Base-by-base conservation (phyloP, 2,113 vertebrate genomes). In the Coryphaenoides rupestris region DNA sequence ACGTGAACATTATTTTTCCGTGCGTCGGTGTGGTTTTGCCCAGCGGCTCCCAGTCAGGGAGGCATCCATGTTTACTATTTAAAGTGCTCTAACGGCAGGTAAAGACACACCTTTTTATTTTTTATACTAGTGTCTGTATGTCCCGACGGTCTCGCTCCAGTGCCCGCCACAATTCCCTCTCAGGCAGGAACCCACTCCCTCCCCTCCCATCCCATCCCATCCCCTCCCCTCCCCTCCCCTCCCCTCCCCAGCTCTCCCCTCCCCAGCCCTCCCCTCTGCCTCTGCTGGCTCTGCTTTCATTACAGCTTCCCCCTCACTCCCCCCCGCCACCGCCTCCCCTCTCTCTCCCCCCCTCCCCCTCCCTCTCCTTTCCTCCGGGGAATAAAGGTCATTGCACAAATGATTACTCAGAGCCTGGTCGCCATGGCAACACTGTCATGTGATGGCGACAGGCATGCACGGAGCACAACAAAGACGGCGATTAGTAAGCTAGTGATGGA, bases 361-460 rank as follows among this genome's bases (percentile, higher is more conserved):
- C 79, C 70, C 78, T 76, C 78, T 64, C 84, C 91, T 86, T 89
- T 90, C 89, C 90, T 88, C 90, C 86, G 87, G 93, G 93, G 94
- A 94, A 93, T 93, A 94, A 94, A 94, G 94, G 93, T 95, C 94
- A 95, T 93, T 94, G 94, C 93, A 92, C 94, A 95, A 95, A 95
- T 94, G 93, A 95, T 95, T 95, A 95, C 92, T 95, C 94, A 94
- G 94, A 95, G 93, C 93, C 92, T 89, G 78, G 94, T 95, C 91
- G 89, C 93, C 91, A 92, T 94, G 93, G 94, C 91, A 93, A 95
- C 94, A 88, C 83, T 88, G 89, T 91, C 90, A 83, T 91, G 91
- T 92, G 93, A 93, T 91, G 87, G 91, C 90, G 92, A 91, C 91
- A 92, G 93, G 91, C 92, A 90, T 88, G 91, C 92, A 88, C 87